Evolutionary conservation across 2,888 invertebrate species (phyloP).

Genomic region (Lypha dubia): DNA sequence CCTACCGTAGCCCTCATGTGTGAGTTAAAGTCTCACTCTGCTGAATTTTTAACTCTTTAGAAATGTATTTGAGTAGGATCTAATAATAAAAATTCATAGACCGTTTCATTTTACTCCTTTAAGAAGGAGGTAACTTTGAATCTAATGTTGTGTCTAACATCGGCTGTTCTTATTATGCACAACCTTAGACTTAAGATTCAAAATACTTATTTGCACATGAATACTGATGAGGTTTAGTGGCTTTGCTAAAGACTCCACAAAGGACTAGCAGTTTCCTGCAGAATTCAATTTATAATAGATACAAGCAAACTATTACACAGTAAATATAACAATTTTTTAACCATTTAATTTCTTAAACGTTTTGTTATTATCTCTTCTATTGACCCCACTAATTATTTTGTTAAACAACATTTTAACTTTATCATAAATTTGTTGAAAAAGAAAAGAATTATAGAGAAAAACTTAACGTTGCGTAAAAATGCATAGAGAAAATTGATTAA

Average conservation of each 20-base stretch:
- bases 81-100: too few relatives aligned
- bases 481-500: slow-evolving; percentile 54
- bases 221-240: too few relatives aligned
- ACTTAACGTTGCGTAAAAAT: slow-evolving; percentile 64
- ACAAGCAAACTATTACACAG: not conserved
- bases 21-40: too few relatives aligned
- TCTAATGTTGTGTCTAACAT: too few relatives aligned
- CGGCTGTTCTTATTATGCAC: too few relatives aligned
- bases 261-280: not conserved
- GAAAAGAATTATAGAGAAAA: slow-evolving; percentile 32
- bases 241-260: not conserved
- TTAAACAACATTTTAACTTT: slow-evolving; percentile 18
- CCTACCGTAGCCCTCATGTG: too few relatives aligned
- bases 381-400: slow-evolving; percentile 22
- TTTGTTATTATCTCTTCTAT: not conserved
- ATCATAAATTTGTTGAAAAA: not conserved
- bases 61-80: too few relatives aligned
- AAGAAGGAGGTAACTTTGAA: too few relatives aligned
- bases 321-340: not conserved
- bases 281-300: not conserved
- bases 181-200: too few relatives aligned
- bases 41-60: too few relatives aligned
- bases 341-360: not conserved
- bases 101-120: too few relatives aligned
- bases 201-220: too few relatives aligned